These are phyloP conservation scores for Chromis chromis DNA, from an alignment of 2,797 vertebrate genomes.

Conservation along the genomic window DNA sequence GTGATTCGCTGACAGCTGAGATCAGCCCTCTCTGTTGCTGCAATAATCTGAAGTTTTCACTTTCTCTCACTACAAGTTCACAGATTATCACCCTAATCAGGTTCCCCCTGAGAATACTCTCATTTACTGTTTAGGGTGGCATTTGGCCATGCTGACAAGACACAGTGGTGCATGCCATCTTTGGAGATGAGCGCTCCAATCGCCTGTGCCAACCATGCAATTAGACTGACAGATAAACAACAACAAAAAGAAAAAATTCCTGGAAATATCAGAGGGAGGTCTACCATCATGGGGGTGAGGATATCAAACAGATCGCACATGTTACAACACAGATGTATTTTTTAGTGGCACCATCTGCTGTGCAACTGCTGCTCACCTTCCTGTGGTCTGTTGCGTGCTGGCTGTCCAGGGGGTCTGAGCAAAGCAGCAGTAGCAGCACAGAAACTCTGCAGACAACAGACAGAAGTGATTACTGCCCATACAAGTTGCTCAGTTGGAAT, in stretches of 20 bases:
- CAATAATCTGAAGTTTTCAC: slow-evolving; percentile 42
- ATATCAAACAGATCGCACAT: slow-evolving; percentile 37
- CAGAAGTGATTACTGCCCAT: not conserved
- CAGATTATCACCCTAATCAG: slow-evolving; percentile 57
- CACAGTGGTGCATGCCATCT: slow-evolving; percentile 38
- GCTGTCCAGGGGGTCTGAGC: slow-evolving; percentile 84
- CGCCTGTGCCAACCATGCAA: slow-evolving; percentile 28
- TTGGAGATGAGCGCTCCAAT: slow-evolving; percentile 10
- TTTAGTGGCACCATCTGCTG: slow-evolving; percentile 9
- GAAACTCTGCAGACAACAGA: slow-evolving; percentile 82
- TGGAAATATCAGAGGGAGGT: slow-evolving; percentile 34
- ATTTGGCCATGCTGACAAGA: slow-evolving; percentile 20
- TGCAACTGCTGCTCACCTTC: slow-evolving; percentile 87
- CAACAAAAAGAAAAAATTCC: not conserved
- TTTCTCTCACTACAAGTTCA: slow-evolving; percentile 32
- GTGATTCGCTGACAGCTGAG: slow-evolving; percentile 58
- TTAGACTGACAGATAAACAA: slow-evolving; percentile 24
- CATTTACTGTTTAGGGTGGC: slow-evolving; percentile 12
- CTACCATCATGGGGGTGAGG: not conserved
- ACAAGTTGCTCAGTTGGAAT: not conserved
- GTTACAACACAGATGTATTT: slow-evolving; percentile 8
- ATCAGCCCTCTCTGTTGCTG: slow-evolving; percentile 41
- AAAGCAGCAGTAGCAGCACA: slow-evolving; percentile 85
- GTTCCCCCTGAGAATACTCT: slow-evolving; percentile 35
- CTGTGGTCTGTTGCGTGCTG: slow-evolving; percentile 89